phyloP scores from a whole-genome alignment of 2,113 vertebrate genomes.

The Sciurus niger region DNA sequence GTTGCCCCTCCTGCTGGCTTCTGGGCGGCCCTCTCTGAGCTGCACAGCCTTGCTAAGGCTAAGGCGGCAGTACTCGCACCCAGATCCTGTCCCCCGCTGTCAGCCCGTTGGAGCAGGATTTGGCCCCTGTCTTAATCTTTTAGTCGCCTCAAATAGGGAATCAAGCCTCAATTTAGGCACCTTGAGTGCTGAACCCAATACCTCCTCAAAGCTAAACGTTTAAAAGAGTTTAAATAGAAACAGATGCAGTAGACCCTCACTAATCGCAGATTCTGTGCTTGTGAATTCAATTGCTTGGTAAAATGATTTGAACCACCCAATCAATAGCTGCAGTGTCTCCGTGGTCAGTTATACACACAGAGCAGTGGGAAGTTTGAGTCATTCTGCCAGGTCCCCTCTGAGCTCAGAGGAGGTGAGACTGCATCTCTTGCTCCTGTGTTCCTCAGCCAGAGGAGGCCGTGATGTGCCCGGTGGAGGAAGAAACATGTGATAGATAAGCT shows the following conservation, averaged over 20 bases:
- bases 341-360: not conserved
- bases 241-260: not conserved
- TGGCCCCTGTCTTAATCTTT: not conserved
- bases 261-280: not conserved
- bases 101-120: not conserved
- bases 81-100: not conserved
- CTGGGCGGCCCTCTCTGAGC: not conserved
- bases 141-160: not conserved
- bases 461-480: not conserved
- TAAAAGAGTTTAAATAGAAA: not conserved
- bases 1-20: not conserved
- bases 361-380: not conserved
- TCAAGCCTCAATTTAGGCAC: not conserved
- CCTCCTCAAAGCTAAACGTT: not conserved
- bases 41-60: not conserved
- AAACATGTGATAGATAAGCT: not conserved
- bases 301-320: not conserved
- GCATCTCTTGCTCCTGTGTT: not conserved
- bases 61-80: not conserved
- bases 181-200: not conserved
- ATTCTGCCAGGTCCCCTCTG: not conserved
- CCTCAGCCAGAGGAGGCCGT: not conserved
- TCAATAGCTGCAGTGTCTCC: fast-evolving
- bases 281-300: not conserved
- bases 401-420: not conserved